Evolutionary conservation across 2,888 invertebrate species (phyloP), one percentile per base, ranked within the genome.

Genomic region (Hermaeophaga mercurialis): DNA sequence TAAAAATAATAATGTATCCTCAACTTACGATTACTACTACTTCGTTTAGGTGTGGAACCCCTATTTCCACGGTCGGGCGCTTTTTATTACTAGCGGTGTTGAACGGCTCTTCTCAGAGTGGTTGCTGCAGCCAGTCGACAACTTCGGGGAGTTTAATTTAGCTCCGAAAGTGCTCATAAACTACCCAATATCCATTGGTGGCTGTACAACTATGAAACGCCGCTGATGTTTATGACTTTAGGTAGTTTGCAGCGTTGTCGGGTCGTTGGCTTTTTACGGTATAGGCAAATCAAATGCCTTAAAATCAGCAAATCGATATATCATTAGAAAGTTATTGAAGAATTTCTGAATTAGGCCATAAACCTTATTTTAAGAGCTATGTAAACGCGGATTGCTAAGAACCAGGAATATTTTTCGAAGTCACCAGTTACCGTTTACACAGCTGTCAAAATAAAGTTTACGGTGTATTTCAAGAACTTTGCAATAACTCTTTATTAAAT

Each of bases 31-130:
- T 46, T 43, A 44, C 48, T 8, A 36, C 19, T 9, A 34, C 38
- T 44, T 43, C 44, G 17, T 19, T 41, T 47, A 38, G 36, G 36
- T 36, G 38, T 12, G 7, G 24, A 26, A 36, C 41, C 39, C 47
- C 43, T 41, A 26, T 36, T 54, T 41, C 53, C 14, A 46, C 56
- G 56, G 54, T 44, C 36, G 39, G 43, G 22, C 56, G 46, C 45
- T 39, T 58, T 60, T 62, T 60, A 60, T 58, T 57, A 34, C 52
- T 36, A 15, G 47, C 50, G 61, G 61, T 56, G 61, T 61, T 59
- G 58, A 58, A 59, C 33, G 56, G 44, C 54, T 57, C 49, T 47
- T 56, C 41, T 41, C 39, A 28, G 19, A 47, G 47, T 47, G 47
- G 47, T 47, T 36, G 41, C 28, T 17, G 41, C 28, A 50, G 39